Conservation (phyloP, 2,113 vertebrate genomes). For the Xyliphius kryptos region DNA sequence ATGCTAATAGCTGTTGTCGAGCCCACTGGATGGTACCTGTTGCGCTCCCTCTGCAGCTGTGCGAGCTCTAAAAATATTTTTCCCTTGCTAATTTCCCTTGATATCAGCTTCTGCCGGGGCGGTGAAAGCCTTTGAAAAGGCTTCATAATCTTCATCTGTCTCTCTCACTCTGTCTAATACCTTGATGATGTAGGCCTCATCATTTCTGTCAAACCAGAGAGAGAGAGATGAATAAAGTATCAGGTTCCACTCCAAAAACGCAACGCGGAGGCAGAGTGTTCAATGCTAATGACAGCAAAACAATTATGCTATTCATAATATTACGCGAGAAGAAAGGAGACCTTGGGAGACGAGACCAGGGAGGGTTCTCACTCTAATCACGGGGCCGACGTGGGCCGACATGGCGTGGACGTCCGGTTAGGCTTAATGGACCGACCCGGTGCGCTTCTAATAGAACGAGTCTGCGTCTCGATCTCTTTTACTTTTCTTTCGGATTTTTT, state of each 20-base stretch:
- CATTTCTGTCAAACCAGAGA: conserved; percentile 54
- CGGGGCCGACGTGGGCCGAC: no score
- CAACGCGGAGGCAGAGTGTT: conserved; percentile 53
- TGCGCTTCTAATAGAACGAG: no score
- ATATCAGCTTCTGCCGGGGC: conserved; percentile 49
- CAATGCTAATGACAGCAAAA: conserved; percentile 59
- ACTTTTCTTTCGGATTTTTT: no score
- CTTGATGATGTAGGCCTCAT: conserved; percentile 54
- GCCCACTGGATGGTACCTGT: conserved; percentile 78
- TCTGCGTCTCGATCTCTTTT: no score
- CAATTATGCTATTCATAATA: conserved; percentile 70
- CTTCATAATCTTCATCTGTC: conserved; percentile 45
- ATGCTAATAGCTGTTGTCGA: conserved; percentile 90
- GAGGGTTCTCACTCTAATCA: conserved; percentile 47
- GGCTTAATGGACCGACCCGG: no score
- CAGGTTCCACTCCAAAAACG: conserved; percentile 54
- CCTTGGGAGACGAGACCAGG: conserved; percentile 45
- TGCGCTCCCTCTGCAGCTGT: conserved; percentile 75
- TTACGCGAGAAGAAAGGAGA: conserved; percentile 39
- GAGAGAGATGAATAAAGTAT: conserved; percentile 54
- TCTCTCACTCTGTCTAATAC: conserved; percentile 48
- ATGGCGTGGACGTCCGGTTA: no score
- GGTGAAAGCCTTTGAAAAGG: conserved; percentile 57
- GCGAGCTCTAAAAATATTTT: conserved; percentile 64
- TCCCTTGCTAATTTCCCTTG: conserved; percentile 55